phyloP scores from a whole-genome alignment of 2,888 invertebrate species.

The Nemurella pictetii region DNA sequence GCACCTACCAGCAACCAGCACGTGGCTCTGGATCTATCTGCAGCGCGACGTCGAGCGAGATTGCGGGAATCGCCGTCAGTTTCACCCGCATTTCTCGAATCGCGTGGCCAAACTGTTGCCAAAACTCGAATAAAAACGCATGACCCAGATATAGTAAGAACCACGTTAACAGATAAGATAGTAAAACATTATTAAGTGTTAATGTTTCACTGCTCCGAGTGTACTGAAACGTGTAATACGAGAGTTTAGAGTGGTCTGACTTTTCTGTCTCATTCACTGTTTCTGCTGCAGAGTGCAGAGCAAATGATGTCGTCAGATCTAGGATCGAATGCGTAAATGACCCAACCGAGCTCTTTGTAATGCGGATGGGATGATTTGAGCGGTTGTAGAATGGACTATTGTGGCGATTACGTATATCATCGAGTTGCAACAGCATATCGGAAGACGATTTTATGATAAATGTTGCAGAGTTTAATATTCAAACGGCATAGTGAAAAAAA shows the following conservation, averaged over 20 bases:
- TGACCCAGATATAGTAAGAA: not conserved
- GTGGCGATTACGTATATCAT: not conserved
- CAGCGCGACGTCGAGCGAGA: not conserved
- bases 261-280: not conserved
- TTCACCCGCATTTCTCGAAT: not conserved
- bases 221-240: not conserved
- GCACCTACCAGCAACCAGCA: not conserved
- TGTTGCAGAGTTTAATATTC: too few relatives aligned
- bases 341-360: not conserved
- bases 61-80: not conserved
- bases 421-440: not conserved
- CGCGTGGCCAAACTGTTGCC: not conserved
- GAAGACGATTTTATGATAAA: too few relatives aligned
- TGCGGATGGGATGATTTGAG: not conserved
- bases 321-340: conserved; percentile 9
- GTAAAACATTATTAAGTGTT: not conserved
- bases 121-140: not conserved
- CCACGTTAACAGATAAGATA: conserved; percentile 3
- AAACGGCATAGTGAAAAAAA: not conserved
- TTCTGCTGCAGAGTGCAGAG: not conserved
- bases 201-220: not conserved
- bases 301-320: not conserved
- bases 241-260: not conserved
- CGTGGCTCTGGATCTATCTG: not conserved
- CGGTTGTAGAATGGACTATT: not conserved